Evolutionary conservation across 2,888 invertebrate species (phyloP).

Genomic region (Neoascia interrupta): DNA sequence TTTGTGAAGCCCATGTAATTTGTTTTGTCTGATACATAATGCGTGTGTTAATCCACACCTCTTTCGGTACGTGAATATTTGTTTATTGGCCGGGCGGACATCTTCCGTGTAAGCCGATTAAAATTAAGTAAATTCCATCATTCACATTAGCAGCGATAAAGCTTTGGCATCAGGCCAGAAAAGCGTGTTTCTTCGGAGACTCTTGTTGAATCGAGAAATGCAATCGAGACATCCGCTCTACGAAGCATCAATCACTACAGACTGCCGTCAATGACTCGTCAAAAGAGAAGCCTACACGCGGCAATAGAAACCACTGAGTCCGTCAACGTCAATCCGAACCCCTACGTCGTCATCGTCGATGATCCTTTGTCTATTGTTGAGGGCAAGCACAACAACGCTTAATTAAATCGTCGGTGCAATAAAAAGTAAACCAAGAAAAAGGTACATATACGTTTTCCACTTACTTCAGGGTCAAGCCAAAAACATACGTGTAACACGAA

Average conservation of each 20-base stretch:
- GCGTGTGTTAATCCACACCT: slow-evolving; percentile 7
- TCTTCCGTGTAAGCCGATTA: slow-evolving; percentile 19
- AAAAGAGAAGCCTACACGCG: slow-evolving; percentile 26
- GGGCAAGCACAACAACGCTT: slow-evolving; percentile 26
- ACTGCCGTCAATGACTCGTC: too few species aligned
- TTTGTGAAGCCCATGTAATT: slow-evolving; percentile 3
- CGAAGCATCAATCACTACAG: too few species aligned
- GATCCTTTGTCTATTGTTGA: slow-evolving; percentile 1
- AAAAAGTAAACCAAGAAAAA: slow-evolving; percentile 29
- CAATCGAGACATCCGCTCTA: too few species aligned
- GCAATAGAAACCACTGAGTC: slow-evolving; percentile 49
- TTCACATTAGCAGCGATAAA: too few species aligned
- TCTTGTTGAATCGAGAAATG: too few species aligned
- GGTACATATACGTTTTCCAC: slow-evolving; percentile 10
- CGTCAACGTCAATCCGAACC: slow-evolving; percentile 30
- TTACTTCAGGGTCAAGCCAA: slow-evolving; percentile 22
- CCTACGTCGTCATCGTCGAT: slow-evolving; percentile 32
- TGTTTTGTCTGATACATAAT: slow-evolving; percentile 11
- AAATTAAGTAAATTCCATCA: slow-evolving; percentile 10
- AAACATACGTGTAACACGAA: slow-evolving; percentile 45
- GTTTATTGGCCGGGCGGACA: slow-evolving; percentile 5
- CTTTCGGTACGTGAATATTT: not conserved
- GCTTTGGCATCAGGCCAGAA: too few species aligned
- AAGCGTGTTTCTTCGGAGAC: too few species aligned
- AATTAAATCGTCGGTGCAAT: slow-evolving; percentile 55